phyloP scores from a whole-genome alignment of 1,140 invertebrate genomes.

The Ips nitidus region DNA sequence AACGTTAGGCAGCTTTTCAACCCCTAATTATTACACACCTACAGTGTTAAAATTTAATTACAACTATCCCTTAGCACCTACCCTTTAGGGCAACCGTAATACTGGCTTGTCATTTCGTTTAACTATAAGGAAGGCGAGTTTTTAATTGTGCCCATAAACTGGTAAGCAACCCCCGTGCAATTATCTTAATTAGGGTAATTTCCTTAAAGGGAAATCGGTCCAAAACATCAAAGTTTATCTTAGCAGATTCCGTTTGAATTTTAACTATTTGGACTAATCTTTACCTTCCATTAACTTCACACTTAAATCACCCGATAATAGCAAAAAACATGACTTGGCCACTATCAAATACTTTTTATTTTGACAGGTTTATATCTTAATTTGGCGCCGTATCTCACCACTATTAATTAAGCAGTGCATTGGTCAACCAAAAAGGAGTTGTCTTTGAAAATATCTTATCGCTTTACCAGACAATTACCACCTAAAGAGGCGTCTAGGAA shows the following conservation, averaged over 20 bases:
- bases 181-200: slow-evolving; percentile 2
- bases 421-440: slow-evolving; percentile 3
- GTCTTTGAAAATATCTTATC: slow-evolving; percentile 5
- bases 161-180: not conserved
- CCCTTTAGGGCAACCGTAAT: slow-evolving; percentile 13
- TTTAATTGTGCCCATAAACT: slow-evolving; percentile 20
- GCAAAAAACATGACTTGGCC: not conserved
- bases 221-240: slow-evolving; percentile 2
- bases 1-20: slow-evolving; percentile 18
- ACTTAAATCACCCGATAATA: slow-evolving; percentile 23
- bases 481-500: slow-evolving; percentile 12
- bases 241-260: slow-evolving; percentile 27
- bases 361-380: slow-evolving; percentile 36
- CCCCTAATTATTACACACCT: slow-evolving; percentile 23
- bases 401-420: slow-evolving; percentile 32
- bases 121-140: slow-evolving; percentile 23
- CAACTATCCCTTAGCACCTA: slow-evolving; percentile 27
- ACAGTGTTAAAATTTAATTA: slow-evolving; percentile 34
- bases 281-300: slow-evolving; percentile 37
- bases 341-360: slow-evolving; percentile 5
- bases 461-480: slow-evolving; percentile 14
- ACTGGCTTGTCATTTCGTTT: slow-evolving; percentile 32
- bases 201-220: not conserved
- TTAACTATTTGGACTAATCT: slow-evolving; percentile 38
- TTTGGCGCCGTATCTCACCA: slow-evolving; percentile 34